Evolutionary conservation across 2,888 invertebrate genomes (phyloP), one percentile per base, ranked within the genome.

Genomic region (Drosophila meridionalis): DNA sequence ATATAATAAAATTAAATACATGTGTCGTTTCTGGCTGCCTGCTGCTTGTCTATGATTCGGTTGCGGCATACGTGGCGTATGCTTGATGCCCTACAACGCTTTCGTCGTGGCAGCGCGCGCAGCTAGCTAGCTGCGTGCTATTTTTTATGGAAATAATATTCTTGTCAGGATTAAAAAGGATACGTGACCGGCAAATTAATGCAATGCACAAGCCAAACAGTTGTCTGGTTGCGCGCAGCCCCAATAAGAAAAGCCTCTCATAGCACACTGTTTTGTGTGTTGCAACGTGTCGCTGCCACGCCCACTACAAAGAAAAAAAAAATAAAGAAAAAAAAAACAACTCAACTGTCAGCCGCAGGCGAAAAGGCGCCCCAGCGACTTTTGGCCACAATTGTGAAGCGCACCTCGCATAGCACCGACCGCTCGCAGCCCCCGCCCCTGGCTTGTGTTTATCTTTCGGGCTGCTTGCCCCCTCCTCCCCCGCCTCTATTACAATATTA

Each of bases 91-190:
- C 70, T 5, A 53, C 42, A 76, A 64, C 80, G 71, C 71, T 68
- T 75, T 70, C 26, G 58, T 56, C n/a, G 56, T 55, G 61, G 66
- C 47, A 38, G 36, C 57, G 38, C 69, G 67, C 70, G 72, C 67
- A 20, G 26, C 45, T 20, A 50, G 50, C 50, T 50, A 50, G 50
- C 50, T 60, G 69, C 57, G 56, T 81, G 71, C 62, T 62, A 72
- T 88, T 82, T 91, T 92, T 89, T 87, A 90, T 92, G 90, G 87
- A 90, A 91, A 92, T 91, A 90, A 92, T 93, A 93, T 93, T 93
- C 93, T 91, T 92, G 92, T 93, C 92, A 93, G 92, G 93, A 93
- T 93, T 93, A 92, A 93, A 93, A 93, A 92, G 92, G 89, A 90
- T 87, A 92, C 92, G 92, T 93, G 92, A 92, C 91, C 91, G 69